These are phyloP conservation scores for Pangasius djambal DNA, from an alignment of 2,797 vertebrate genomes.

Conservation along the genomic window DNA sequence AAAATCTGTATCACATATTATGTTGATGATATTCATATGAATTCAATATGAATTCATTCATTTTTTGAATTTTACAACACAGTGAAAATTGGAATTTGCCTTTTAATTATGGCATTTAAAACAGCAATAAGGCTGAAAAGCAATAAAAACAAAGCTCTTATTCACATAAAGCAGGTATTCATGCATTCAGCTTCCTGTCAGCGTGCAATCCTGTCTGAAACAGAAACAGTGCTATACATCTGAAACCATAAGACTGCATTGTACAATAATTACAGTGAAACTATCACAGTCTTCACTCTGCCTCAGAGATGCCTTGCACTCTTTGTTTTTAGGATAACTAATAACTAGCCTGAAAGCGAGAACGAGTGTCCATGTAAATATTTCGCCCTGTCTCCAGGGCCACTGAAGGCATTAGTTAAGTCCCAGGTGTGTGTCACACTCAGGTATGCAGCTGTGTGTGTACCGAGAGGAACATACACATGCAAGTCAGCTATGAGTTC, in stretches of 20 bases:
- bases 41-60: no score
- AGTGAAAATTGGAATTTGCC: neutral
- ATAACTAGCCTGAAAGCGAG: neutral
- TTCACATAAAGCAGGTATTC: constrained; percentile 2
- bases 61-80: neutral
- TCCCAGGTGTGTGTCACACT: constrained; percentile 66
- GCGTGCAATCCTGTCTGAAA: constrained; percentile 7
- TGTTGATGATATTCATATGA: no score
- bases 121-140: no score
- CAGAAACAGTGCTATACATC: constrained; percentile 5
- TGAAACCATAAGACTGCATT: constrained; percentile 36
- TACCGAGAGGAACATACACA: constrained; percentile 40
- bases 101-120: neutral
- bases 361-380: constrained; percentile 60
- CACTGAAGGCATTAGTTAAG: constrained; percentile 55
- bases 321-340: constrained; percentile 37
- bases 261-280: constrained; percentile 46
- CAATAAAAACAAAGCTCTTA: neutral
- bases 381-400: constrained; percentile 67
- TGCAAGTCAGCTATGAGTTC: constrained; percentile 35
- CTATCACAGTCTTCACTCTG: constrained; percentile 22
- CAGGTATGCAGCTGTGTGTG: constrained; percentile 60
- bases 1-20: neutral
- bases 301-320: neutral
- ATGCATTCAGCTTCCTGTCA: constrained; percentile 14